Evolutionary conservation across 2,797 vertebrate species (phyloP).

Genomic region (Artibeus jamaicensis): DNA sequence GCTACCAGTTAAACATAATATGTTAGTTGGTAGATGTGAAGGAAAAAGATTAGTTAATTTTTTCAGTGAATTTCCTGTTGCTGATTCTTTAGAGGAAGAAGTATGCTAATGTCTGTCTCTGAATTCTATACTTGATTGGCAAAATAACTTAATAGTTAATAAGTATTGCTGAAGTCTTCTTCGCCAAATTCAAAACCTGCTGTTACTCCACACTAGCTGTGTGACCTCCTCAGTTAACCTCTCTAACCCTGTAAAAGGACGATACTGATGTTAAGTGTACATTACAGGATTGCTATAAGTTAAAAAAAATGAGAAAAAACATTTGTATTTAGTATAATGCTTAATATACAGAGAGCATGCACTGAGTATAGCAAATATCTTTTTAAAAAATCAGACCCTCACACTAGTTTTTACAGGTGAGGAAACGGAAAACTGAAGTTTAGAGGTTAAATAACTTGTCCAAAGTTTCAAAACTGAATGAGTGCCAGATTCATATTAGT

Average conservation of each 20-base stretch:
- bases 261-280: background rate
- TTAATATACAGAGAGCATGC: background rate
- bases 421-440: background rate
- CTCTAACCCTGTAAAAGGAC: background rate
- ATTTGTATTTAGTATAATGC: background rate
- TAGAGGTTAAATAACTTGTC: background rate
- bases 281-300: background rate
- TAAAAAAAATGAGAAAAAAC: background rate
- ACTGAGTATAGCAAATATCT: background rate
- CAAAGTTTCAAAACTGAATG: background rate
- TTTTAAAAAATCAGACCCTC: background rate
- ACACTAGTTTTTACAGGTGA: background rate
- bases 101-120: background rate
- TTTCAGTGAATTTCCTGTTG: background rate
- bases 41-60: background rate
- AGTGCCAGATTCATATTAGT: background rate
- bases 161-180: background rate
- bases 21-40: background rate
- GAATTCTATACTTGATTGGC: background rate
- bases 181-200: background rate
- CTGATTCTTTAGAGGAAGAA: background rate
- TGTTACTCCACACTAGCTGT: background rate
- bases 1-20: background rate
- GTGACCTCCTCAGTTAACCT: background rate
- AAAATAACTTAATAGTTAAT: background rate